Evolutionary conservation across 2,113 vertebrate genomes (phyloP), one percentile per base, ranked within the genome.

Genomic region (Melanerpes aurifrons): DNA sequence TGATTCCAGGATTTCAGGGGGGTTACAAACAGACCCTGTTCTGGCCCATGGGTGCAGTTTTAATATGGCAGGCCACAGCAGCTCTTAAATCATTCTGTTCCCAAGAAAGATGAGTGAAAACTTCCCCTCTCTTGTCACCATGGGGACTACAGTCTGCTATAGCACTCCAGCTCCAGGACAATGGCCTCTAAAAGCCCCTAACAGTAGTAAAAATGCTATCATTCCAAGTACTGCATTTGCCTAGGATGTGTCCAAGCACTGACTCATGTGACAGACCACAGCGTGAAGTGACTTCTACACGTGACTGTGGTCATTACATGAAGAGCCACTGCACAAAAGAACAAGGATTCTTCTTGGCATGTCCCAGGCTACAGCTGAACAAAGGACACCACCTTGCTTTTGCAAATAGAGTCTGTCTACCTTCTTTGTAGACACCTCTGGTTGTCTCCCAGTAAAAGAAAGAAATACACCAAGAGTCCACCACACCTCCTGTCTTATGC

Each of bases 81-180:
- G 47, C 50, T 81, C 72, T 86, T 73, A 80, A 75, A 59, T 85
- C 76, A 89, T 35, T 85, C 72, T 72, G 19, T 69, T 92, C 57
- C 67, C 79, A 86, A 90, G 45, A 54, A 79, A 86, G 68, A 76
- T 6, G 22, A 83, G 62, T 26, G 35, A 86, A 86, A 92, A 70
- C 32, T 86, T 88, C 48, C 58, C 54, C 82, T 50, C 29, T 88
- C 73, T 92, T 63, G 82, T 91, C 93, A 84, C 87, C 92, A 88
- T 67, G 85, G 90, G 94, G 89, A 94, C 95, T 96, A 87, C 85
- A 83, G 79, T 81, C 79, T 95, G 69, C 89, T 93, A 18, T 29
- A 87, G 66, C 82, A 90, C 73, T 83, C 90, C 85, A 92, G 72
- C 89, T 87, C 85, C 79, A 80, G 63, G 62, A 61, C 31, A 76